These are phyloP conservation scores for Struthio camelus DNA, from an alignment of 2,113 vertebrate species.

Conservation along the genomic window DNA sequence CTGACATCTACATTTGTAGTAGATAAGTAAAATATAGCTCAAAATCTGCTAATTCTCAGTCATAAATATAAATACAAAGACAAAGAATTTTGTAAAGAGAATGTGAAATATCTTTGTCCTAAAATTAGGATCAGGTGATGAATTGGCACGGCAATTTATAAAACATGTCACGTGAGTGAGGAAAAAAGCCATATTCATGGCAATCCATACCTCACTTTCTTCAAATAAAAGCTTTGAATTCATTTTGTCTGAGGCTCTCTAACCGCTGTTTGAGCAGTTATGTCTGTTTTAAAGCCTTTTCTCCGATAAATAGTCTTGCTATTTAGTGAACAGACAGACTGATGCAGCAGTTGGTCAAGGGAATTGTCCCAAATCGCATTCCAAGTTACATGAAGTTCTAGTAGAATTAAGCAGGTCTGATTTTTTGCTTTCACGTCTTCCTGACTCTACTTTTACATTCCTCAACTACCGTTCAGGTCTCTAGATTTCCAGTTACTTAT, in stretches of 20 bases:
- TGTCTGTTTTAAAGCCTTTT: background rate
- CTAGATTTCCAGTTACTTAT: background rate
- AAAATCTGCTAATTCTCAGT: background rate
- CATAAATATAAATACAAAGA: background rate
- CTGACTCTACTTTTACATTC: background rate
- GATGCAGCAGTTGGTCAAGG: background rate
- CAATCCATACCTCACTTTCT: background rate
- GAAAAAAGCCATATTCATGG: background rate
- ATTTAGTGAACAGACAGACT: background rate
- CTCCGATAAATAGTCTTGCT: background rate
- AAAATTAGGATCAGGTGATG: background rate
- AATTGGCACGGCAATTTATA: background rate
- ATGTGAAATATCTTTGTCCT: background rate
- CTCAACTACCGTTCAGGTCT: background rate
- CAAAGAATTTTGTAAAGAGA: background rate
- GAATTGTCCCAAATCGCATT: background rate
- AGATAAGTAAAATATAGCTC: background rate
- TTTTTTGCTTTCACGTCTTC: background rate
- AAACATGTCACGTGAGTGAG: background rate
- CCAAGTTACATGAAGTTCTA: background rate
- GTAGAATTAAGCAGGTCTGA: background rate
- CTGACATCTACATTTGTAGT: background rate
- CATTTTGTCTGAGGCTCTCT: background rate
- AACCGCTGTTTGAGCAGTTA: background rate
- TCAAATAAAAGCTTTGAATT: background rate